Percentiles rank a stretch among this genome's conserved stretches.
phyloP scores from a whole-genome alignment of 53 echinoderm and acorn worm genomes.

The Patiria pectinifera region DNA sequence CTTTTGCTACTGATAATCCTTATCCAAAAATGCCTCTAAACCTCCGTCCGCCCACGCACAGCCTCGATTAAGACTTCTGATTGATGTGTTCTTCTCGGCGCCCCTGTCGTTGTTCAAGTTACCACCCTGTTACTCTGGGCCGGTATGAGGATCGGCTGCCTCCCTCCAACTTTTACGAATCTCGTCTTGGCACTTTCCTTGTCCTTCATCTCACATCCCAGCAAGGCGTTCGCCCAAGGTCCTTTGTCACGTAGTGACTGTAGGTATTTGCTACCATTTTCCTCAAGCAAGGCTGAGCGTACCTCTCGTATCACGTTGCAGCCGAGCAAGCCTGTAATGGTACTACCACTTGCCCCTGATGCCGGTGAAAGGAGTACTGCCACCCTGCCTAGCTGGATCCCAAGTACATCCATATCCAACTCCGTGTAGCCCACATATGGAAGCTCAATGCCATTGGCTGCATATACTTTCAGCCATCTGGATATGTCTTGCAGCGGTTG shows the following conservation, averaged over 20 bases:
- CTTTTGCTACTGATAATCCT: too few relatives aligned
- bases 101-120: conserved; percentile 25
- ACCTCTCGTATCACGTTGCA: conserved; percentile 34
- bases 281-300: neutral
- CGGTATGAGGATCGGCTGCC: conserved; percentile 34
- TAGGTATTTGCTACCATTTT: neutral
- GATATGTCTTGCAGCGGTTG: neutral
- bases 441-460: conserved; percentile 42
- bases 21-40: too few relatives aligned
- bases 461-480: conserved; percentile 25
- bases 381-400: neutral
- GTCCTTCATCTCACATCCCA: conserved; percentile 21
- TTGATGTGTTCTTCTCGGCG: neutral
- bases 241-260: neutral
- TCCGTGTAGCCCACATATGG: conserved; percentile 33
- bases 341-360: neutral
- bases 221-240: conserved; percentile 21
- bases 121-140: conserved; percentile 8
- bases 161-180: conserved; percentile 10
- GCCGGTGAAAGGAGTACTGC: neutral
- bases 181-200: neutral
- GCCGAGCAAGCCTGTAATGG: conserved; percentile 13
- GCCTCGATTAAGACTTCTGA: neutral
- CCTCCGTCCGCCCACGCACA: neutral
- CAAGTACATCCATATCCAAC: conserved; percentile 1